Conservation (phyloP, 2,797 vertebrate species). For the Pelobates cultripes region DNA sequence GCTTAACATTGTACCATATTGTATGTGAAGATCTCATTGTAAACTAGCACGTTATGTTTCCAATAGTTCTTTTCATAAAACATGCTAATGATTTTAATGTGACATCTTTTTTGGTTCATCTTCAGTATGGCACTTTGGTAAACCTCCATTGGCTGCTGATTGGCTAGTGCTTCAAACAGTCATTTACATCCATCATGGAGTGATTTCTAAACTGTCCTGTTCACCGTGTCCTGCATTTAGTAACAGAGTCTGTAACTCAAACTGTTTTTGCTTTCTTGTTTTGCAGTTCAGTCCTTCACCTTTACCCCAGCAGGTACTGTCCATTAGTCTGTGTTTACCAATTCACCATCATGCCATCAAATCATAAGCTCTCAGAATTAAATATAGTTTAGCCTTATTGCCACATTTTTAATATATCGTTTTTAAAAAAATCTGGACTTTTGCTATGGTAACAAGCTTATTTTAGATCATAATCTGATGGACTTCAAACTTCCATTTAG, state of each 20-base stretch:
- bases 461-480: too few species aligned
- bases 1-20: not conserved
- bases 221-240: constrained; percentile 44
- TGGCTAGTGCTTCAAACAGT: constrained; percentile 59
- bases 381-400: constrained; percentile 40
- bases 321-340: constrained; percentile 81
- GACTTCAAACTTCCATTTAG: too few species aligned
- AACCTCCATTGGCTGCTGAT: constrained; percentile 60
- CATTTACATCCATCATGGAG: constrained; percentile 36
- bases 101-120: not conserved
- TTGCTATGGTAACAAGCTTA: too few species aligned
- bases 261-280: constrained; percentile 90
- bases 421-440: too few species aligned
- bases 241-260: constrained; percentile 77
- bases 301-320: constrained; percentile 93
- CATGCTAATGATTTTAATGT: not conserved
- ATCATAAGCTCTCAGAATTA: constrained; percentile 55
- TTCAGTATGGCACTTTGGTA: not conserved
- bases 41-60: too few species aligned
- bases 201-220: constrained; percentile 52
- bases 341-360: constrained; percentile 55
- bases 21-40: not conserved
- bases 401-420: not conserved
- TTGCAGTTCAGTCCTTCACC: constrained; percentile 91
- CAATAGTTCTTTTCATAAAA: not conserved